Conservation (phyloP, 53 echinoderm and acorn worm species). For the Echinarachnius parma region DNA sequence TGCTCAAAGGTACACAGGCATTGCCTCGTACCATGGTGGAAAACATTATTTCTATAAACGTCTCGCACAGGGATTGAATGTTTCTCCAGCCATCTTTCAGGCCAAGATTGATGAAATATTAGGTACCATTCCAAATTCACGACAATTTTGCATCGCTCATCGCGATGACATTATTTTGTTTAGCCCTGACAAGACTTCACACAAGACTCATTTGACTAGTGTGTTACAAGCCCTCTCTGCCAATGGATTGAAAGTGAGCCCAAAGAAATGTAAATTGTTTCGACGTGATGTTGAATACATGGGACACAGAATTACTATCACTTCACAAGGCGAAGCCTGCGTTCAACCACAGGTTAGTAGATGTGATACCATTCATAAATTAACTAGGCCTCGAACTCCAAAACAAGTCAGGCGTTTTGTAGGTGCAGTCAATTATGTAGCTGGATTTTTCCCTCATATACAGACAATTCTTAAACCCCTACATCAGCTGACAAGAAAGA, state of each 20-base stretch:
- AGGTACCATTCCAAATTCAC: constrained; percentile 29
- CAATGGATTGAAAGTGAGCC: background rate
- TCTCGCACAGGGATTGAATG: constrained; percentile 43
- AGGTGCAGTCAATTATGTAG: background rate
- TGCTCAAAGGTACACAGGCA: constrained; percentile 51
- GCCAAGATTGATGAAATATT: constrained; percentile 46
- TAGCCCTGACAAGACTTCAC: constrained; percentile 28
- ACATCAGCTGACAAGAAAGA: too few species aligned
- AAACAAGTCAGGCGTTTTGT: background rate
- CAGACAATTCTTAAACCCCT: too few species aligned
- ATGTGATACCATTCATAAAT: too few species aligned
- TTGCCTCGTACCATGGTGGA: constrained; percentile 58
- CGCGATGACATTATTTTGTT: constrained; percentile 48
- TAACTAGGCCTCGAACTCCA: too few species aligned
- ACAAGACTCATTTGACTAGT: constrained; percentile 22
- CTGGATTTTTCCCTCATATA: background rate
- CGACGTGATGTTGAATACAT: background rate
- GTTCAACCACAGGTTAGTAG: too few species aligned
- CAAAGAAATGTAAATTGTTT: background rate
- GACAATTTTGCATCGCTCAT: constrained; percentile 44
- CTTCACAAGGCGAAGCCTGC: too few species aligned
- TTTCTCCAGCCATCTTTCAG: constrained; percentile 48
- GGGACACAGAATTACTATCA: too few species aligned
- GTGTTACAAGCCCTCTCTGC: background rate
- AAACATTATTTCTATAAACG: constrained; percentile 57